Base-by-base conservation (phyloP, 2,797 vertebrate species). In the Dromococcyx pavoninus region DNA sequence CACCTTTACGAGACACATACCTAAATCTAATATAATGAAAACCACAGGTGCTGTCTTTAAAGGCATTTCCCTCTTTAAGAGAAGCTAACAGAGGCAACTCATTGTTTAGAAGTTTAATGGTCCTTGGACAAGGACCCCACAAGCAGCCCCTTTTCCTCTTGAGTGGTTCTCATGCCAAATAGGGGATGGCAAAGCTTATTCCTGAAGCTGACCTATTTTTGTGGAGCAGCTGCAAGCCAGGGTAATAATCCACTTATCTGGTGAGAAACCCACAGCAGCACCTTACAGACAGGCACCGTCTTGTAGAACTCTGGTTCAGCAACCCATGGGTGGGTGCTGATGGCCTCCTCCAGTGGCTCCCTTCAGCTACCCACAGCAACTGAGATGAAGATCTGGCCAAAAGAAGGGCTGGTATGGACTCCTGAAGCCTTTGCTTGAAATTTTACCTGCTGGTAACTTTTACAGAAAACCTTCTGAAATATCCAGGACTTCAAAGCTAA, bases 121-220 rank as follows among this genome's bases (percentile, higher is more conserved):
- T 84, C 46, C 15, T 76, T 50, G 69, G 43, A 88, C 28, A 58
- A 81, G 39, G 58, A 57, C 57, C 25, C 66, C 86, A 79, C 54
- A 75, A 89, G 32, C 73, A 86, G 21, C 9, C 33, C 22, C 41
- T 85, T 82, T 93, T 94, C 94, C 67, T 96, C 87, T 89, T 67
- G 91, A 48, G 65, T 88, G 73, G n/a, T 73, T 96, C 82, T 76
- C 32, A 89, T 83, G 33, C 35, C 85, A 86, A 78, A 88, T 5
- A 75, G 50, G 32, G 64, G 60, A 91, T 91, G 19, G 85, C 35
- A 78, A 88, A 93, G 65, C 80, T 75, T 70, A 51, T 78, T 95
- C 23, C 35, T 23, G 33, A 90, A 54, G 28, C 65, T 97, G 94
- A 96, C 91, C 92, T 96, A 92, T 89, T 96, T 96, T 53, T 86